phyloP scores from a whole-genome alignment of 2,888 invertebrate genomes.

The Autographa gamma region DNA sequence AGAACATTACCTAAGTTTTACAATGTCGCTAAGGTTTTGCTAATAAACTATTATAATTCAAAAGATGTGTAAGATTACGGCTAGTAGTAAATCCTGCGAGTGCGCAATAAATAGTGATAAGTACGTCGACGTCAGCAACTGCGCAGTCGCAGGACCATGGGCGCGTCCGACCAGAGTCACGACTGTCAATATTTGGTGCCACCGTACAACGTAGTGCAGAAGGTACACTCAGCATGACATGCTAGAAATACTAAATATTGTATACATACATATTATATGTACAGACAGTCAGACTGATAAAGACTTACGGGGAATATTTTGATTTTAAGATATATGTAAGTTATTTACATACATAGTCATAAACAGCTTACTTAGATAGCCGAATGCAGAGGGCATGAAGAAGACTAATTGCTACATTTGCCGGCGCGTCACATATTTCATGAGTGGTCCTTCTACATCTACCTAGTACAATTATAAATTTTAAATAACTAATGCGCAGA shows the following conservation, averaged over 20 bases:
- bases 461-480: not conserved
- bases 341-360: too few species aligned
- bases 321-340: too few species aligned
- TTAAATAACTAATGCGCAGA: constrained; percentile 3
- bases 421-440: too few species aligned
- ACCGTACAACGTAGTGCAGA: not conserved
- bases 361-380: too few species aligned
- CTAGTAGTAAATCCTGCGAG: constrained; percentile 17
- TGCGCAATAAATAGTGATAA: constrained; percentile 29
- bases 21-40: constrained; percentile 6
- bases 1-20: not conserved
- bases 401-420: too few species aligned
- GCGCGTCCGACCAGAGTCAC: constrained; percentile 15
- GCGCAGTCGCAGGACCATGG: constrained; percentile 35
- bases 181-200: constrained; percentile 32
- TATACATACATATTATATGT: too few species aligned
- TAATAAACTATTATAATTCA: constrained; percentile 29
- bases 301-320: too few species aligned
- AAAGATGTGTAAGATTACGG: constrained; percentile 30
- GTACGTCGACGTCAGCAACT: constrained; percentile 28
- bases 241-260: too few species aligned
- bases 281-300: too few species aligned
- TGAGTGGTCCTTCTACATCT: not conserved
- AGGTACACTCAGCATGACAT: not conserved
- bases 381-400: too few species aligned